Evolutionary conservation across 2,113 vertebrate species (phyloP), one percentile per base, ranked within the genome.

Genomic region (Anhinga anhinga): DNA sequence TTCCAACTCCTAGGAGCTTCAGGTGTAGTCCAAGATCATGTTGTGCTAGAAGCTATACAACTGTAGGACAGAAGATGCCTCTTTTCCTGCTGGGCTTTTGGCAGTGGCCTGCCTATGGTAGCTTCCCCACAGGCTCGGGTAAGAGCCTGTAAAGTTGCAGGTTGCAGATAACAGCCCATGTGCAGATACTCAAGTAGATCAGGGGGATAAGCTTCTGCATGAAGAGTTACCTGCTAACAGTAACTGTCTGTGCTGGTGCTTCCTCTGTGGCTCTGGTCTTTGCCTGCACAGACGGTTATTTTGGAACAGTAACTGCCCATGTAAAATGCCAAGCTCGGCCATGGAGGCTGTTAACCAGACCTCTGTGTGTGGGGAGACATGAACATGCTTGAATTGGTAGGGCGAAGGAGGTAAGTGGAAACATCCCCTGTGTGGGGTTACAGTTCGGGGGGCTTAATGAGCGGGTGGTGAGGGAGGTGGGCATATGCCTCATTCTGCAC

Each of bases 181-280:
- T 81, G 63, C 47, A 44, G 52, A 9, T 38, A 7, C 23, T 66
- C 0, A 0, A 1, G 5, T 11, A 27, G 53, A 23, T 69, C 11
- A 10, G 15, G 16, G 55, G 36, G 7, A 50, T 34, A 26, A 65
- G 10, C 21, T 55, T 38, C 40, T 38, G 38, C 25, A 10, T 25
- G 13, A 27, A 36, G 25, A 38, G 34, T 59, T 90, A 20, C 32
- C 0, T 2, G 15, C 34, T 65, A 32, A 27, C 32, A 56, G 32
- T 56, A 40, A 32, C 29, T 45, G 19, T 21, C 20, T 7, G 0
- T n/a, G 17, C 29, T 0, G 1, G 14, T 34, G 30, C 19, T 63
- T 69, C n/a, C 15, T 56, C 27, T 40, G 47, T 85, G 69, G 27
- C 49, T 81, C 30, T 52, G 26, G 8, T 42, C 30, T 15, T 25